A percentile compares a stretch with the other conserved stretches of the same genome.
Conservation (phyloP, 2,797 vertebrate genomes). For the Microtus californicus region DNA sequence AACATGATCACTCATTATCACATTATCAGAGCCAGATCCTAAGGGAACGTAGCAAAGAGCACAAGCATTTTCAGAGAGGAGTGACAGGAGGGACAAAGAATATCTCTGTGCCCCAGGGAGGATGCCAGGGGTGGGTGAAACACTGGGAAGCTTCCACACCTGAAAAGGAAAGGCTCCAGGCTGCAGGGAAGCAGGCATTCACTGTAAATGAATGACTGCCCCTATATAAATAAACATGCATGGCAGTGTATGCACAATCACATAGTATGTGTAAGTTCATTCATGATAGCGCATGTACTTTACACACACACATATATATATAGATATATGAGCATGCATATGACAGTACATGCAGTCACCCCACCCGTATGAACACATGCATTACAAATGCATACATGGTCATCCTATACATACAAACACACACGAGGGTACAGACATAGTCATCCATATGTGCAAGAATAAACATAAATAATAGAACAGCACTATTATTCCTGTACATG, state of each 20-base stretch:
- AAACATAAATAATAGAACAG: neutral
- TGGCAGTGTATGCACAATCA: neutral
- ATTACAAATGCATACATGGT: neutral
- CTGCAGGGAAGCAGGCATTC: neutral
- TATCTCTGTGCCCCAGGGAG: neutral
- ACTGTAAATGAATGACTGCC: rapidly evolving
- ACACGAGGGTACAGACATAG: neutral
- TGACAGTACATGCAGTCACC: neutral
- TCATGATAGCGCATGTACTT: neutral
- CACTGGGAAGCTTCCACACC: rapidly evolving
- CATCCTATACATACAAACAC: neutral
- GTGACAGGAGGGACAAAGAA: neutral
- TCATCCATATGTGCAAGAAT: no score
- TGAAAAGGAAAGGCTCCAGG: rapidly evolving
- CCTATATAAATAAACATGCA: neutral
- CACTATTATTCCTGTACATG: neutral
- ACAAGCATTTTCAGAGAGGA: neutral
- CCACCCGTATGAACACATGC: neutral
- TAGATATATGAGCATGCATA: neutral
- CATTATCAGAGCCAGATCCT: constrained; percentile 69
- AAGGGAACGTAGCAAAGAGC: constrained; percentile 35
- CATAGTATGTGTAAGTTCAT: neutral
- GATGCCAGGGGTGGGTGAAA: neutral
- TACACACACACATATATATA: rapidly evolving
- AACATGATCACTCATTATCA: constrained; percentile 70